Base-by-base conservation (phyloP, 2,888 invertebrate species). In the Caenorhabditis becei region DNA sequence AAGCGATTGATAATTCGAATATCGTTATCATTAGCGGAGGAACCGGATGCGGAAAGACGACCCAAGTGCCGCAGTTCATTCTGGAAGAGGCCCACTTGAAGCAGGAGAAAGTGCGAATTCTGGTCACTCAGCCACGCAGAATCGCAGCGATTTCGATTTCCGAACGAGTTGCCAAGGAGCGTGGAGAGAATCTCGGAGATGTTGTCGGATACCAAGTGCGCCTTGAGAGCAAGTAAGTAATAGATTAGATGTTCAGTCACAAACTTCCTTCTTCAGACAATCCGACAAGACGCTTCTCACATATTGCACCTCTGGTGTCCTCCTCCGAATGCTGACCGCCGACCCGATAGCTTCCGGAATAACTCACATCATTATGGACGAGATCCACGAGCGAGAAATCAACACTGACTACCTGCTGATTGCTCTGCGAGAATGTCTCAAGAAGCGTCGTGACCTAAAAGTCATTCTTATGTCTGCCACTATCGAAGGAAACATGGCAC, bases 381-480 rank as follows among this genome's bases (percentile, higher is more conserved):
- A 98, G 92, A 95, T 97, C 32, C 98, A 98, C 92, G 97, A 97
- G 91, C 94, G 97, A 0, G 97, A 97, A 92, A 94, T 95, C 90
- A 95, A 96, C 91, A 95, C 95, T 62, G 98, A 98, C 92, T 97
- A 97, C 92, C 93, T 97, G 53, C 92, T 98, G 78, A 95, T 96
- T 77, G 95, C 95, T 4, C 92, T 97, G 65, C 81, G 84, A 20
- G 83, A 89, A 54, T 90, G 90, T 8, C 59, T 91, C 10, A 49
- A 78, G 37, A 74, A 79, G 23, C 78, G 88, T 11, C 51, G 59
- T 7, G 84, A 91, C 77, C 70, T 90, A 53, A 90, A 89, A 81
- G 86, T 89, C 18, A 77, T 98, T 58, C 93, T 98, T 54, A 97
- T 98, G 97, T 97, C 97, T 2, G 97, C 97, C 14, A 96, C 97